Percentiles rank a stretch among this genome's conserved stretches.
Conservation (phyloP, 2,797 vertebrate genomes). For the Erithacus rubecula region DNA sequence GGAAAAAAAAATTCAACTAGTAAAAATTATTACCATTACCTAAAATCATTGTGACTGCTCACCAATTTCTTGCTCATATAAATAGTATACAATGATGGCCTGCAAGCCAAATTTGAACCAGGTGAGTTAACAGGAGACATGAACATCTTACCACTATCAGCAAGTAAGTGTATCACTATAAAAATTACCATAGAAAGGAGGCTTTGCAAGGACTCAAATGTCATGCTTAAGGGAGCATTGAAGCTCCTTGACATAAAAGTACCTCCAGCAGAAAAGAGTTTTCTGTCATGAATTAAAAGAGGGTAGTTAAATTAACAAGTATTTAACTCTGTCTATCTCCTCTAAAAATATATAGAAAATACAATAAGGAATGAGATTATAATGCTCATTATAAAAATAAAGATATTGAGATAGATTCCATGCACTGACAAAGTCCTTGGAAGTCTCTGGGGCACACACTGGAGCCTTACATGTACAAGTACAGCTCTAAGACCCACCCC, state of each 20-base stretch:
- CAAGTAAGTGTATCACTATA: not conserved
- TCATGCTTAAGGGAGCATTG: not conserved
- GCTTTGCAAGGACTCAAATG: not conserved
- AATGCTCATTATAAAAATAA: not conserved
- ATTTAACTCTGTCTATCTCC: not conserved
- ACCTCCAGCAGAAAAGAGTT: not conserved
- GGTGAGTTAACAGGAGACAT: not conserved
- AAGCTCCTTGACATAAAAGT: not conserved
- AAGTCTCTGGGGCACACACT: not conserved
- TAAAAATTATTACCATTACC: not conserved
- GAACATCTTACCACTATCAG: not conserved
- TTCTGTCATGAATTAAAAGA: not conserved
- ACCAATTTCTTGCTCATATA: not conserved
- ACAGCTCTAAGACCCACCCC: not conserved
- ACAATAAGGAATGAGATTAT: not conserved
- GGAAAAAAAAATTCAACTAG: not conserved
- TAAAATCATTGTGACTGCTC: not conserved
- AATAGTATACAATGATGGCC: not conserved
- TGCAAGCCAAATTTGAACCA: not conserved
- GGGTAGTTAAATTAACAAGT: not conserved
- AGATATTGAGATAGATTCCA: not conserved
- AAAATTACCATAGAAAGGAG: not conserved
- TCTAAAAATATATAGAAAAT: not conserved
- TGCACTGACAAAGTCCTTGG: not conserved
- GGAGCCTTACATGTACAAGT: not conserved